Evolutionary conservation across 2,797 vertebrate species (phyloP), one percentile per base, ranked within the genome.

Genomic region (Alca torda): DNA sequence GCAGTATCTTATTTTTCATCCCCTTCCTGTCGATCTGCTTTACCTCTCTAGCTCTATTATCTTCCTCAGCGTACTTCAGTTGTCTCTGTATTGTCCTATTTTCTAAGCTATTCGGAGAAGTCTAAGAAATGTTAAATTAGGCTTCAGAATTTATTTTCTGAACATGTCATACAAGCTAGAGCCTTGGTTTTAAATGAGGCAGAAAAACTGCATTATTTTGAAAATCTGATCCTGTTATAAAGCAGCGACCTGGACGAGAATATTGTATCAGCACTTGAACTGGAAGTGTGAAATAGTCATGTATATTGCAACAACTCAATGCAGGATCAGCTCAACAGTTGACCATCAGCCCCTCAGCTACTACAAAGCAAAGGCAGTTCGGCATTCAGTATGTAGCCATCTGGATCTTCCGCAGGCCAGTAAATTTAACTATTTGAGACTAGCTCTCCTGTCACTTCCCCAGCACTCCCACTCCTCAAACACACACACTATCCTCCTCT

Each of bases 301-400:
- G 31, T 53, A 20, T 30, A n/a, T 24, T n/a, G 45, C 41, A 85
- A 17, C 26, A 77, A 46, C 17, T 2, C 70, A 35, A 48, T 79
- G 25, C 3, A 7, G 35, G 41, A 77, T 25, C 54, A 77, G 63
- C n/a, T 24, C 74, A 78, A 3, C 0, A 81, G 48, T 0, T 43
- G 78, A 63, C 37, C 50, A 63, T 8, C 41, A 74, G 26, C 18
- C 9, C 30, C 9, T 23, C 46, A 93, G 67, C 43, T 41, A 30
- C 72, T 25, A 88, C 30, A 80, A 50, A 68, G 50, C 68, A 35
- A 79, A 72, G 57, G 19, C 19, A 81, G 31, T 57, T 39, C 15
- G 11, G 18, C 13, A 2, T 21, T 69, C 20, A 45, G 11, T 10
- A 50, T 4, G 4, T 37, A 39, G 82, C 13, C 35, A 39, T 0